Conservation (phyloP, 2,113 vertebrate genomes). For the Pachyramphus minor region DNA sequence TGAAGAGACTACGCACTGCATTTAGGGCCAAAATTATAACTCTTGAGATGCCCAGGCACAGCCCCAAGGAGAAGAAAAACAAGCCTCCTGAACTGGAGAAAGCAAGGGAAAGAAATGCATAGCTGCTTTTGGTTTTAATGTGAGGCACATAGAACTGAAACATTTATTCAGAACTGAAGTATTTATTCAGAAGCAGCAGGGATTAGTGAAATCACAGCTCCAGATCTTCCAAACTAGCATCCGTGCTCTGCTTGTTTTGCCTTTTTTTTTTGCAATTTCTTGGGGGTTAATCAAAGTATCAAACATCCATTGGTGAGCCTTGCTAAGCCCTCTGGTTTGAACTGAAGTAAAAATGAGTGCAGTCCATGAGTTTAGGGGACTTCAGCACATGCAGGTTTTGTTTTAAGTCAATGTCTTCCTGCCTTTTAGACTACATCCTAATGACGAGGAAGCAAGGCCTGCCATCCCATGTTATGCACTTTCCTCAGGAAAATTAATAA, state of each 20-base stretch:
- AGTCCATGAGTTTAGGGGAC: background rate
- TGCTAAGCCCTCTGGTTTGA: background rate
- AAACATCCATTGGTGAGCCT: background rate
- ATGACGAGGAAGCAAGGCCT: background rate
- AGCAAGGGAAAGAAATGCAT: background rate
- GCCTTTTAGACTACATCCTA: background rate
- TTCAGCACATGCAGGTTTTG: background rate
- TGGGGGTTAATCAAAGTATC: background rate
- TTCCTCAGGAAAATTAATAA: conserved; percentile 1
- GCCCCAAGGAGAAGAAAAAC: background rate
- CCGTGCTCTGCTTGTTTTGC: background rate
- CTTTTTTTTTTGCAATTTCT: background rate
- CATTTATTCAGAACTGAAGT: background rate
- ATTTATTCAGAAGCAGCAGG: background rate
- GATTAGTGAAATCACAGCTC: background rate
- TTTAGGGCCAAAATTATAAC: background rate
- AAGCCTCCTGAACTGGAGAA: background rate
- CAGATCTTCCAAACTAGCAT: background rate
- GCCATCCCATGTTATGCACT: background rate
- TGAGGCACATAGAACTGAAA: background rate
- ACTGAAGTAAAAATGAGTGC: background rate
- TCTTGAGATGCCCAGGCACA: background rate
- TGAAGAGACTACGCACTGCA: background rate
- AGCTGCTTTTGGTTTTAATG: background rate
- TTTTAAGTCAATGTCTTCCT: background rate